These are phyloP conservation scores for Cebus imitator DNA, from an alignment of 2,113 vertebrate genomes.

Conservation along the genomic window DNA sequence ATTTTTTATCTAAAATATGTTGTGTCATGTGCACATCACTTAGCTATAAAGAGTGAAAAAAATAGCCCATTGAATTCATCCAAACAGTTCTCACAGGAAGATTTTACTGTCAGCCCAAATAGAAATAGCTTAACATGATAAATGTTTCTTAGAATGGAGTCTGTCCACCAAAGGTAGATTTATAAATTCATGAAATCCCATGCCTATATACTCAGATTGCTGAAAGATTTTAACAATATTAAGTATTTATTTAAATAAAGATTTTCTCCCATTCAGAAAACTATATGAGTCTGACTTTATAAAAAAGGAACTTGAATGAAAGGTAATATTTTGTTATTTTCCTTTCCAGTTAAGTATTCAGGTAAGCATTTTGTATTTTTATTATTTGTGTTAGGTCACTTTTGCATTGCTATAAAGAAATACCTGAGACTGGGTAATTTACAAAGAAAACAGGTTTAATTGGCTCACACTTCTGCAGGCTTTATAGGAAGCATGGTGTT, in stretches of 20 bases:
- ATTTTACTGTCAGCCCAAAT: slow-evolving; percentile 46
- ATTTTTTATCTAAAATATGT: slow-evolving; percentile 24
- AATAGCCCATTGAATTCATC: neutral
- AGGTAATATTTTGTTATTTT: neutral
- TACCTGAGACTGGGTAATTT: too few species aligned
- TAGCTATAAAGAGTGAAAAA: neutral
- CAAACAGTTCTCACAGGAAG: neutral
- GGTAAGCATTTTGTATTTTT: neutral
- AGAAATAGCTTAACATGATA: slow-evolving; percentile 40
- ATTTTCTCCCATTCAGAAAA: neutral
- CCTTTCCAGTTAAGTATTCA: neutral
- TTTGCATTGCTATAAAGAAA: too few species aligned
- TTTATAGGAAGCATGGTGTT: too few species aligned
- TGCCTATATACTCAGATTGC: neutral
- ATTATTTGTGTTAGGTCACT: too few species aligned
- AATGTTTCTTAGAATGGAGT: slow-evolving; percentile 50
- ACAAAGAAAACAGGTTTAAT: too few species aligned
- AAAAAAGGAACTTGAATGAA: neutral
- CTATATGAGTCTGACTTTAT: neutral
- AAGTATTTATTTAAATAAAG: slow-evolving; percentile 21
- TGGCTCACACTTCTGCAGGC: too few species aligned
- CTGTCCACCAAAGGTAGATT: slow-evolving; percentile 11
- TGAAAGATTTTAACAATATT: neutral
- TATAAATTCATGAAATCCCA: slow-evolving; percentile 28
- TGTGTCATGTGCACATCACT: slow-evolving; percentile 36